Base-by-base conservation (phyloP, 2,113 vertebrate genomes). In the Oncorhynchus clarkii region DNA sequence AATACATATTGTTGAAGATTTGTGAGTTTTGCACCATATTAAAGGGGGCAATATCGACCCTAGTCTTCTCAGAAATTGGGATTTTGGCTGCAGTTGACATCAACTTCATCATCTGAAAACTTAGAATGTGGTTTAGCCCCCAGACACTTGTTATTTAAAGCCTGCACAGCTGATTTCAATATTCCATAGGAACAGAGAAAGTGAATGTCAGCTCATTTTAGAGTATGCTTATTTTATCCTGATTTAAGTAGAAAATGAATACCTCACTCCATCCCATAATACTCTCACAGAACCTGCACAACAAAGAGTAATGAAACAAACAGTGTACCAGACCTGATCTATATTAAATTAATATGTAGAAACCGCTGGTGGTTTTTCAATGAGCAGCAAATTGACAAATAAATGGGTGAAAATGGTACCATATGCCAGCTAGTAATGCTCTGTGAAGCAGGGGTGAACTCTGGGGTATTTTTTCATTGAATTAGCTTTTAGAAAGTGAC, bases 231-330 rank as follows among this genome's bases (percentile, higher is more conserved):
- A 69, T 67, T 26, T 65, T 64, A 8, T 34, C 62, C 39, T 48
- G 20, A 7, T 65, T 26, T 54, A 18, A 54, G 78, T 80, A 79
- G 65, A 77, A 79, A 75, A 67, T 78, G 79, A 86, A 81, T 80
- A 84, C 78, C 79, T 54, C 64, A 22, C 18, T 75, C 16, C 20
- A 29, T 78, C 51, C 76, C 73, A 75, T 75, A 71, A 74, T 81
- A 80, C 77, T 79, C 45, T 72, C 79, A 78, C 59, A 70, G 27
- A 62, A 34, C 12, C 70, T 54, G 71, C 69, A 75, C 75, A 75
- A 27, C 34, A 78, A 80, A 66, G 81, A n/a, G 67, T 22, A 24
- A 16, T 64, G 75, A 48, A 76, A 70, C 57, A 70, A 65, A 49
- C 70, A 20, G 60, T 69, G 24, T 45, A 74, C 59, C 80, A 70